Evolutionary conservation across 92 coral and sea anemone genomes (phyloP), one percentile per base, ranked within the genome.

Genomic region (Virgularia gustaviana): DNA sequence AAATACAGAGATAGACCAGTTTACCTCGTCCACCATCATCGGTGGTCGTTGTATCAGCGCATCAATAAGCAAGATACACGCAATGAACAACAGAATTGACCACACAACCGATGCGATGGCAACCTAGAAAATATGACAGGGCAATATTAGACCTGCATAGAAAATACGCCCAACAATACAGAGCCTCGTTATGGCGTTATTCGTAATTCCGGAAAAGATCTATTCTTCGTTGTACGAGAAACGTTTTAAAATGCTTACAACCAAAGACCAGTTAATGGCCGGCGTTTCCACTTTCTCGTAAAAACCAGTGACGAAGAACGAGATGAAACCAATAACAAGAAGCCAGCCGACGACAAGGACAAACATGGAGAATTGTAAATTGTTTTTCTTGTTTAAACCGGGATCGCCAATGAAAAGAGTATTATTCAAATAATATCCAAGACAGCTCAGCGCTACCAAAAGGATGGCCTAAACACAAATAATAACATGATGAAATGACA

Each of bases 211-310:
- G n/a, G n/a, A 47, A 19, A 47, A 47, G 22, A 19, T 15, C 7
- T 15, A 3, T 5, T 15, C 15, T 15, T n/a, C n/a, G n/a, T n/a
- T n/a, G n/a, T n/a, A n/a, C n/a, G n/a, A n/a, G n/a, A n/a, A n/a
- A n/a, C n/a, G n/a, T n/a, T n/a, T 28, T 9, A 2, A 18, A 12
- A 12, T 28, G 28, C 72, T 44, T 65, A 65, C 72, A 13, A 30
- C 24, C 32, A 65, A 15, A 24, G 72, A 35, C 72, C 72, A 65
- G 57, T 65, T 65, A 38, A 65, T 65, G 25, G 47, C 56, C 41
- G n/a, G n/a, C n/a, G n/a, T n/a, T n/a, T 54, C 2, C 1, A 65
- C 16, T 44, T 42, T 39, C 22, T 65, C 72, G 31, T 65, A 56
- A 42, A 65, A 38, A 41, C 72, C 72, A 23, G 55, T 42, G 24